Evolutionary conservation across 1,140 invertebrate species (phyloP), one percentile per base, ranked within the genome.

Genomic region (Halyomorpha halys): DNA sequence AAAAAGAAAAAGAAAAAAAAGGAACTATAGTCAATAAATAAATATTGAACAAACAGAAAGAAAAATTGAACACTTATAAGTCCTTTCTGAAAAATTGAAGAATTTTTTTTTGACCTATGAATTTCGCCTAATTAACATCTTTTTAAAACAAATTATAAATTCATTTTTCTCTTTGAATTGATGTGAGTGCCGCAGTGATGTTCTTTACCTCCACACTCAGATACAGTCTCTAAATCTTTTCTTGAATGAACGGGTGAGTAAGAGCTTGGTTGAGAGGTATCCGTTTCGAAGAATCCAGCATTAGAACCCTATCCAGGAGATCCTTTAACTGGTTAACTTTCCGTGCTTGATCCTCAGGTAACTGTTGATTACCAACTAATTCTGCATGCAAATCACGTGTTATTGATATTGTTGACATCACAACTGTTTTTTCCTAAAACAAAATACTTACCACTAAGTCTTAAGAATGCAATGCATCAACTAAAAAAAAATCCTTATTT

Each of bases 201-300:
- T 3, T 59, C 16, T 59, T 18, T 13, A 62, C n/a, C 61, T 30
- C 59, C 27, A 30, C 27, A 30, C 27, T 30, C 27, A 30, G 27
- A 30, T 30, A 30, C 3, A 30, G 27, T 30, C 27, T 30, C 27
- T 70, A 85, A 72, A 92, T 86, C 75, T 89, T 89, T 74, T 97
- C 96, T 78, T 90, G 86, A 73, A 99, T 97, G 78, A 99, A 99
- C 1, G 94, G 89, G 80, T 99, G 96, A 27, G 87, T 86, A 23
- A 99, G 79, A 21, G 94, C 94, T 73, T 97, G 91, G 73, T 94
- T 96, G 59, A 97, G 86, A 0, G 91, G 89, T 64, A 94, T 86
- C 63, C 97, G 80, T 76, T 98, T 98, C 23, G 84, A 82, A 0
- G 96, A 87, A 76, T 99, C 97, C 53, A 99, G 76, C 77, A 91